Evolutionary conservation across 2,113 vertebrate genomes (phyloP).

Genomic region (Gavia stellata): DNA sequence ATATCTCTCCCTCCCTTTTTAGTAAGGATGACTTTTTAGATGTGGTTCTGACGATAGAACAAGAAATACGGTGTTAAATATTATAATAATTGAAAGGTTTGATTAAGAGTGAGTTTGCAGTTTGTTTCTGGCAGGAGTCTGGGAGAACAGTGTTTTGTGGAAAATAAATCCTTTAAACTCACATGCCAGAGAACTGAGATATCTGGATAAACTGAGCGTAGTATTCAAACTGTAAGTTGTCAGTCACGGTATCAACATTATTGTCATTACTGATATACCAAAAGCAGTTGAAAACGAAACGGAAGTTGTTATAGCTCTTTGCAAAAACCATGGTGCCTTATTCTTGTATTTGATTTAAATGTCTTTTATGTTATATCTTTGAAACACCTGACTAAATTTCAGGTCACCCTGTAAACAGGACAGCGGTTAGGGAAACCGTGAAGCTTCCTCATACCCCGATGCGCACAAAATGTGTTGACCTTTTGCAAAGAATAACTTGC

Average conservation of each 20-base stretch:
- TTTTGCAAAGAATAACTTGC: constrained; percentile 19
- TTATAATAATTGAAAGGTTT: background rate
- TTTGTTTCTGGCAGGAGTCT: background rate
- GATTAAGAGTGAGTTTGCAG: background rate
- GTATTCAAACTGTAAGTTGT: background rate
- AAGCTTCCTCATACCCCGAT: background rate
- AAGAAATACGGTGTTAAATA: background rate
- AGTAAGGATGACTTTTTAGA: background rate
- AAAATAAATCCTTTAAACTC: background rate
- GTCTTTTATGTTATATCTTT: background rate
- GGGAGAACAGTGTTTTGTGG: background rate
- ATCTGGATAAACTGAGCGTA: background rate
- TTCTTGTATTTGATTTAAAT: background rate
- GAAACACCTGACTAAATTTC: background rate
- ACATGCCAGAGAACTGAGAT: background rate
- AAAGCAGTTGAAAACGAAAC: background rate
- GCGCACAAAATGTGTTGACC: background rate
- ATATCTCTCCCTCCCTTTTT: background rate
- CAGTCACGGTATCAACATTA: no score
- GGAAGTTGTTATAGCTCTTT: background rate
- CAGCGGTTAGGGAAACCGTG: background rate
- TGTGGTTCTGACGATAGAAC: background rate
- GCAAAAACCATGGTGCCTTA: background rate
- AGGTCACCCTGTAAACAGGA: background rate
- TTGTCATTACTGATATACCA: background rate